Percentiles rank a stretch among this genome's conserved stretches.
These are phyloP conservation scores for Steinernema scapterisci DNA, from an alignment of 2,888 invertebrate genomes.

Conservation along the genomic window DNA sequence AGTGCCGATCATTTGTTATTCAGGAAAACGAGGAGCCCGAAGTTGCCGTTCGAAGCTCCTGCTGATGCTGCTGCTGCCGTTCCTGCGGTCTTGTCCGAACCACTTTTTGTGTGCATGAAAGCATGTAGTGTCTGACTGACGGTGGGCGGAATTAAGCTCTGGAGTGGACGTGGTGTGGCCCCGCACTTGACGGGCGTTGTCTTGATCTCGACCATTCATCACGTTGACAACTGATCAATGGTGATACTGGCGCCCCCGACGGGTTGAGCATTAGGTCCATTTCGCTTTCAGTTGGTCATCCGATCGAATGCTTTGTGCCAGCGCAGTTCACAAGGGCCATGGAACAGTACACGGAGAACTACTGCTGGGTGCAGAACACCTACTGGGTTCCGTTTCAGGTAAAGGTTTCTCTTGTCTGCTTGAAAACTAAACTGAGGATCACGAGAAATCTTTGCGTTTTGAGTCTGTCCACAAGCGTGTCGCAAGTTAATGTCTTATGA, in stretches of 20 bases:
- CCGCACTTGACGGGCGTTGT: background rate
- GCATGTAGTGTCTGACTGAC: background rate
- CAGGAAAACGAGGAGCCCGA: background rate
- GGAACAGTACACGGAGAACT: slow-evolving; percentile 72
- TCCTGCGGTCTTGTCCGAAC: background rate
- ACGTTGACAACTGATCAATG: slow-evolving; percentile 22
- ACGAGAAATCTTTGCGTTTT: too few relatives aligned
- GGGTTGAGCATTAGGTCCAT: background rate
- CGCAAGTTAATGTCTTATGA: background rate
- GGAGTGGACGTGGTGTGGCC: too few relatives aligned
- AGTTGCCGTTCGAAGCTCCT: background rate
- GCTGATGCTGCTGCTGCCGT: background rate
- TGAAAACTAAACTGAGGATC: too few relatives aligned
- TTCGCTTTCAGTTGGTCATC: slow-evolving; percentile 68
- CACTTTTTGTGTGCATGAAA: background rate
- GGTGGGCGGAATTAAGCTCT: too few relatives aligned
- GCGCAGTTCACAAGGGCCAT: slow-evolving; percentile 71
- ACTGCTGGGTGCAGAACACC: slow-evolving; percentile 70
- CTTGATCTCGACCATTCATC: slow-evolving; percentile 6
- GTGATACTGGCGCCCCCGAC: background rate
- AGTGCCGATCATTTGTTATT: slow-evolving; percentile 11
- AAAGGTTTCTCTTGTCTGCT: too few relatives aligned
- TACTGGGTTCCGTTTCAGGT: slow-evolving; percentile 66
- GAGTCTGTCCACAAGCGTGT: too few relatives aligned
- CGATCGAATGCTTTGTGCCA: slow-evolving; percentile 72